Evolutionary conservation across 2,888 invertebrate species (phyloP), one percentile per base, ranked within the genome.

Genomic region (Griposia aprilina): DNA sequence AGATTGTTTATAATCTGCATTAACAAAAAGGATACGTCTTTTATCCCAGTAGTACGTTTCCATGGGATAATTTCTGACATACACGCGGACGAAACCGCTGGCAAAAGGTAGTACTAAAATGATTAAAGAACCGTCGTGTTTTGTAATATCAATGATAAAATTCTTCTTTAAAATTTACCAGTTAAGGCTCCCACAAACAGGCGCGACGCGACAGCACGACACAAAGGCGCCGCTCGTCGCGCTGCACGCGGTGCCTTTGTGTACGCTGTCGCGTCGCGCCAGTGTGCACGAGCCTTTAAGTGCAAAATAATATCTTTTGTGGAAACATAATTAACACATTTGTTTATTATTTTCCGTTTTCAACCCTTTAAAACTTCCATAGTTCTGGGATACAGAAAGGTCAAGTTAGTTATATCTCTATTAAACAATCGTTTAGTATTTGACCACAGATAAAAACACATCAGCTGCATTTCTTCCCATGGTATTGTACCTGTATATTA

Each of bases 391-490:
- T 45, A 57, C 23, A 11, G 50, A 48, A n/a, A 57, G 65, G 48
- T 59, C 63, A 72, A 78, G 52, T 78, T 78, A 59, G 69, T 69
- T 73, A 73, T 71, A 72, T 82, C 57, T 72, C 57, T 17, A 65
- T 65, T 66, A 62, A 73, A 70, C 69, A 70, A 86, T 17, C 2
- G 41, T 72, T 72, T 36, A 69, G 57, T n/a, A n/a, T 72, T 74
- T 52, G 45, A 48, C 71, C 50, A 50, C 41, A 20, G 60, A 75
- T 75, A 83, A 83, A 69, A 83, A 78, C 72, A 78, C 26, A 62
- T 50, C 74, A 70, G 66, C 23, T 66, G 59, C 8, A 45, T 41
- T 20, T 0, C 6, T 72, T 75, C 65, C 23, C 57, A 73, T 52
- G 26, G 26, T 7, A 36, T 30, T 57, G 17, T n/a, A 26, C 5